Evolutionary conservation across 37 sponge, comb jelly and placozoan genomes (phyloP).

Genomic region (Mnemiopsis leidyi): DNA sequence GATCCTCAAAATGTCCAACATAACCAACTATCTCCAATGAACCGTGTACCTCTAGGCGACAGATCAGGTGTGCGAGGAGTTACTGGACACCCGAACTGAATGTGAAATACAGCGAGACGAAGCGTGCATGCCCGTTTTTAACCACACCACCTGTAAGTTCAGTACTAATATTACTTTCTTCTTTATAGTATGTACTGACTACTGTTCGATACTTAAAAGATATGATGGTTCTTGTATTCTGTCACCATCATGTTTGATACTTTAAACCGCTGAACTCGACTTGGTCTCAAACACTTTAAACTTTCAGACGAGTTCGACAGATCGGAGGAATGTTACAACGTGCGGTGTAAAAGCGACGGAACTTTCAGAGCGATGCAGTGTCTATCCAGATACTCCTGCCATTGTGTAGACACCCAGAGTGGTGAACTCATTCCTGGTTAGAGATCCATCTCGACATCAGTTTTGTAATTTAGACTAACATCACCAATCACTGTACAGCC

Average conservation of each 20-base stretch:
- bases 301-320: neutral
- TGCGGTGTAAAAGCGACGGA: constrained; percentile 41
- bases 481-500: too few relatives aligned
- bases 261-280: too few relatives aligned
- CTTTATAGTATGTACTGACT: too few relatives aligned
- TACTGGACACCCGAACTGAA: neutral
- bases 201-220: too few relatives aligned
- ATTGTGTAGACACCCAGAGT: constrained; percentile 24
- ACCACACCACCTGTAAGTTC: neutral
- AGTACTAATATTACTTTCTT: neutral
- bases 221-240: too few relatives aligned
- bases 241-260: too few relatives aligned
- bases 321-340: neutral
- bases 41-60: neutral
- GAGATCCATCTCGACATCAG: too few relatives aligned
- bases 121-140: neutral
- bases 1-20: too few relatives aligned
- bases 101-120: constrained; percentile 44
- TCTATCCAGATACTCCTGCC: constrained; percentile 10
- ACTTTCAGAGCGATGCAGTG: constrained; percentile 48
- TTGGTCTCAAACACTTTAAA: neutral
- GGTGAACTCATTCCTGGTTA: neutral
- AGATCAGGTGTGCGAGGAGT: neutral
- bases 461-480: too few relatives aligned
- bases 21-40: too few relatives aligned